phyloP scores from a whole-genome alignment of 2,113 vertebrate genomes.

The Oophaga pumilio region DNA sequence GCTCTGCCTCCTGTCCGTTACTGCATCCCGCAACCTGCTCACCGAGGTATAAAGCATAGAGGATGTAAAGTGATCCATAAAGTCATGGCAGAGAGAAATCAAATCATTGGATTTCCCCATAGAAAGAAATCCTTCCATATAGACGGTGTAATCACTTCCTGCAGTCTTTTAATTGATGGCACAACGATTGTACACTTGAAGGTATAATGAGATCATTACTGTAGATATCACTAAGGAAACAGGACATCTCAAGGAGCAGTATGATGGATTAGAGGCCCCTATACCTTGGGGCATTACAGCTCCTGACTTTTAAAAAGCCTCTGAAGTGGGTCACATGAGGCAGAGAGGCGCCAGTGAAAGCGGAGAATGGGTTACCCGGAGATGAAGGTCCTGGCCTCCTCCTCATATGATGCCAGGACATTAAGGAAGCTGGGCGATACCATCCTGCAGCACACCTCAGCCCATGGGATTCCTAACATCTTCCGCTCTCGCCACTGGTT shows the following conservation, averaged over 20 bases:
- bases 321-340: neutral
- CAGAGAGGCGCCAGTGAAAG: neutral
- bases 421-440: conserved; percentile 42
- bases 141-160: neutral
- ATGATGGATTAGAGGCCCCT: conserved; percentile 38
- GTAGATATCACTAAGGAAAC: conserved; percentile 48
- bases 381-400: conserved; percentile 33
- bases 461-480: conserved; percentile 60
- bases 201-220: conserved; percentile 47
- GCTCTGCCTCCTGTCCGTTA: too few species aligned
- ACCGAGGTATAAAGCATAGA: too few species aligned
- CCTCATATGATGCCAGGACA: neutral
- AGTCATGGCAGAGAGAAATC: neutral
- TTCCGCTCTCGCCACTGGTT: conserved; percentile 61
- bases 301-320: conserved; percentile 28
- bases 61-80: neutral
- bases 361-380: conserved; percentile 39
- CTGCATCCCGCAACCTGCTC: too few species aligned
- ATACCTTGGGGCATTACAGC: conserved; percentile 42
- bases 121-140: neutral
- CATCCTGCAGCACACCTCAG: conserved; percentile 57
- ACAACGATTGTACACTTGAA: neutral
- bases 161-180: neutral
- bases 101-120: neutral
- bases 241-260: neutral